These are phyloP conservation scores for Amphiprion clarkii DNA, from an alignment of 2,797 vertebrate species.

Conservation along the genomic window DNA sequence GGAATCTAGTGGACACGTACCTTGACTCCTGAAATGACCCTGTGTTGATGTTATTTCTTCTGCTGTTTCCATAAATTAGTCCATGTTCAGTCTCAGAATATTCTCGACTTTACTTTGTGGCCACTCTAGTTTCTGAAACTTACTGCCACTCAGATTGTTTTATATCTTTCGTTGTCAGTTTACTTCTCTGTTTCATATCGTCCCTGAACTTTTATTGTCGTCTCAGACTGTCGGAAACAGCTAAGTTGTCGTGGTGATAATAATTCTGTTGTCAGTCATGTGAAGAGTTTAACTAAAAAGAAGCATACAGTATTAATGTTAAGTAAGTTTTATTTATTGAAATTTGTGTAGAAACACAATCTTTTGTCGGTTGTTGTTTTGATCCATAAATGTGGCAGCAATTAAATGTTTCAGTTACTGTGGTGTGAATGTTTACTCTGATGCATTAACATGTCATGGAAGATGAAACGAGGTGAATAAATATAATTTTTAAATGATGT, in stretches of 20 bases:
- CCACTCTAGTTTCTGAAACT: background rate
- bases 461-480: constrained; percentile 45
- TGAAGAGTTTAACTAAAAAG: constrained; percentile 16
- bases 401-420: constrained; percentile 17
- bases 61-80: constrained; percentile 11
- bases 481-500: constrained; percentile 45
- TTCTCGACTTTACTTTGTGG: background rate
- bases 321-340: background rate
- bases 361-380: constrained; percentile 33
- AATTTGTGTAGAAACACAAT: constrained; percentile 24
- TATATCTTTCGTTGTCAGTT: constrained; percentile 5
- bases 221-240: constrained; percentile 19
- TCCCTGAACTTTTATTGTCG: constrained; percentile 22
- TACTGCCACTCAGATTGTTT: background rate
- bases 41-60: constrained; percentile 13
- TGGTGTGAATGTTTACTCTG: constrained; percentile 43
- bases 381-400: constrained; percentile 22
- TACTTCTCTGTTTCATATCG: constrained; percentile 21
- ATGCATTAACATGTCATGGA: constrained; percentile 30
- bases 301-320: constrained; percentile 25
- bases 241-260: constrained; percentile 23
- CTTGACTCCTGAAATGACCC: background rate
- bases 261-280: constrained; percentile 33
- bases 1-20: no score
- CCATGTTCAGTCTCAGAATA: background rate